Evolutionary conservation across 2,113 vertebrate species (phyloP), one percentile per base, ranked within the genome.

Genomic region (Eulacestoma nigropectus): DNA sequence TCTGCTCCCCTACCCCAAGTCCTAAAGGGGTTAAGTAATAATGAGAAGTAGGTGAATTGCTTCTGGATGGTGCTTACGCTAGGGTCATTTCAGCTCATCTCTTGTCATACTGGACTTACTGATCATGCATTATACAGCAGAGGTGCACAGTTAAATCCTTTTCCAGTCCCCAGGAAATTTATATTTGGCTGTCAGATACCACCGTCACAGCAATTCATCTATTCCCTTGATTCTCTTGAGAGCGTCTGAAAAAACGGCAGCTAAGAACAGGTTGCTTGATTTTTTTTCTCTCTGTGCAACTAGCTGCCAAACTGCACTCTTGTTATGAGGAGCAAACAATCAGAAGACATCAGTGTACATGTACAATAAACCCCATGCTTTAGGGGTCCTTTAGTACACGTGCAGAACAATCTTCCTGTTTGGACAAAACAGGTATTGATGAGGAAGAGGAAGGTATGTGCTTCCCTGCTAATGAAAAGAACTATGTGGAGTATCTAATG

Each of bases 221-320:
- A 42, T 84, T 78, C 42, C 39, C 7, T 65, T 65, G 35, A 42
- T 74, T 84, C 32, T 94, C 26, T 63, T 78, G 12, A 63, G 42
- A 0, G 0, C 72, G 21, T 37, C 26, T 33, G 3, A 78, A 74
- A 52, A 65, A 59, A 19, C 0, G 0, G 4, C 22, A 80, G 11
- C n/a, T 73, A 69, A 77, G 46, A 84, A 47, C 20, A 52, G 8
- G 12, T 26, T 47, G 33, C 7, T 27, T 42, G 3, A 17, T 21
- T 67, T 70, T 70, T 70, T 84, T 57, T 33, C 13, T 53, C 13
- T 62, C 21, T 41, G 8, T 52, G 23, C 16, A 91, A 59, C 22
- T 52, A 65, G 7, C 22, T 90, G 41, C 29, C 19, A 55, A 81
- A 87, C 20, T 2, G 0, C 16, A 32, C 6, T 39, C 5, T 39